Conservation (phyloP, 2,888 invertebrate genomes). For the Temnothorax rugatulus region DNA sequence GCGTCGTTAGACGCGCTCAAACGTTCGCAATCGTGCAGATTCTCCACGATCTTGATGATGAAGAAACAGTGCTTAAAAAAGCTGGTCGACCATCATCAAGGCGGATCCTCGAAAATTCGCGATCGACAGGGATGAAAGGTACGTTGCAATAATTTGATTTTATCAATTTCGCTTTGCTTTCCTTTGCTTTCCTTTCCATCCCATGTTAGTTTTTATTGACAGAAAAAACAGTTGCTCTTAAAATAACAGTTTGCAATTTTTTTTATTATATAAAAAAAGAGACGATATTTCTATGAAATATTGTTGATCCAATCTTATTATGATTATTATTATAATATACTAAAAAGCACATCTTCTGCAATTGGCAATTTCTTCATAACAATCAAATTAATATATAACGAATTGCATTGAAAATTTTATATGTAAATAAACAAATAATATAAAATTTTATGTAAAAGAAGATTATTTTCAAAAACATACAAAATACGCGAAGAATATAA, state of each 20-base stretch:
- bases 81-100: conserved; percentile 26
- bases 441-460: too few species aligned
- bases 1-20: conserved; percentile 51
- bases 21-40: conserved; percentile 40
- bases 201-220: neutral
- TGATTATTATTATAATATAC: neutral
- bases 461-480: too few species aligned
- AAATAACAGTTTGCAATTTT: conserved; percentile 1
- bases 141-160: conserved; percentile 24
- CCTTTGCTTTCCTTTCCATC: neutral
- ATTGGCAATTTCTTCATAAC: too few species aligned
- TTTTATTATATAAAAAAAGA: neutral
- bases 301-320: neutral
- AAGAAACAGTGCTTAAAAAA: conserved; percentile 35
- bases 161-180: neutral
- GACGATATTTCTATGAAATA: neutral
- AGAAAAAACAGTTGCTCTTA: neutral
- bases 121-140: conserved; percentile 53
- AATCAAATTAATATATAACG: neutral
- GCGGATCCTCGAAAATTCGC: conserved; percentile 25
- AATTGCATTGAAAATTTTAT: neutral
- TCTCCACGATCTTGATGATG: conserved; percentile 21
- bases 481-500: too few species aligned
- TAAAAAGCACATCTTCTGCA: neutral
- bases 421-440: neutral